These are phyloP conservation scores for Choloepus hoffmanni DNA, from an alignment of 2,113 vertebrate species.

Conservation along the genomic window DNA sequence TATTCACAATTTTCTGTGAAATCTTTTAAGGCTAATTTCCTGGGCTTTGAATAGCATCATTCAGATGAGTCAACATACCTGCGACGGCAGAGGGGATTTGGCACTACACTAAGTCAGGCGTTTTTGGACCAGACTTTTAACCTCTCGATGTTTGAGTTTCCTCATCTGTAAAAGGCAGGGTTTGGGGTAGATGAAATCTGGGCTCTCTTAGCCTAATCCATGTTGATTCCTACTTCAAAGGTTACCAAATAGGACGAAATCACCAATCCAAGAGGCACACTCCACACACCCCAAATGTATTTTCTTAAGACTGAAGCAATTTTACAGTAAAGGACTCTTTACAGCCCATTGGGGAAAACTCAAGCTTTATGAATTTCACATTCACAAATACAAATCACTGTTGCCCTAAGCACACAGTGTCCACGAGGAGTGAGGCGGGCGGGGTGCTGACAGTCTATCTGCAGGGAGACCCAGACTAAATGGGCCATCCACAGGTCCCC, in stretches of 20 bases:
- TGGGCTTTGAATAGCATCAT: neutral
- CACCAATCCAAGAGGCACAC: slow-evolving; percentile 9
- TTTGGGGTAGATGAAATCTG: neutral
- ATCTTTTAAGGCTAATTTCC: slow-evolving; percentile 3
- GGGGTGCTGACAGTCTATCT: too few species aligned
- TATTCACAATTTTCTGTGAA: neutral
- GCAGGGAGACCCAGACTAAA: neutral
- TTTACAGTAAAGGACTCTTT: neutral
- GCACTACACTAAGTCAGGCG: too few species aligned
- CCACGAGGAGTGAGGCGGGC: neutral
- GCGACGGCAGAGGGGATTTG: too few species aligned
- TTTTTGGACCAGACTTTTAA: too few species aligned
- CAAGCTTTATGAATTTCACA: neutral
- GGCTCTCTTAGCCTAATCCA: neutral
- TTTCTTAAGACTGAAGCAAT: slow-evolving; percentile 67
- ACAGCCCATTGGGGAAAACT: neutral
- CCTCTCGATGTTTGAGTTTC: neutral
- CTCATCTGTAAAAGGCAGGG: neutral
- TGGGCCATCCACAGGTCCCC: neutral
- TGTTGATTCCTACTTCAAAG: neutral
- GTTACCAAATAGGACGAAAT: neutral
- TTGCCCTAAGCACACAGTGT: neutral
- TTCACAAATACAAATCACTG: slow-evolving; percentile 18
- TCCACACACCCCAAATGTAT: neutral
- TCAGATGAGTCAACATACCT: neutral